Percentiles rank a stretch among this genome's conserved stretches.
Evolutionary conservation across 2,888 invertebrate species (phyloP).

Genomic region (Uropetala carovei): DNA sequence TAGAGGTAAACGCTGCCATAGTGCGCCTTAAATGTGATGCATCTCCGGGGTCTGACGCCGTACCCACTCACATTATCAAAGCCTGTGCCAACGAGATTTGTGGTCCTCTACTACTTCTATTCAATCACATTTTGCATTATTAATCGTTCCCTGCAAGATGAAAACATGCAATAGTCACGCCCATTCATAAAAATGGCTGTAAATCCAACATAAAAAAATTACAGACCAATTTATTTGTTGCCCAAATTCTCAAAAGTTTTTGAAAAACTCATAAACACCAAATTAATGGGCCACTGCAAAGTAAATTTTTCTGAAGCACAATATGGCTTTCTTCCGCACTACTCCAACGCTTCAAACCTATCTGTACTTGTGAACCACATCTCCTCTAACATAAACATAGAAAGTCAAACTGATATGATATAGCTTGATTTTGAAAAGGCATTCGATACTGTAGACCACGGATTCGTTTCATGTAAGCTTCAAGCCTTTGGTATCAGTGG

Average conservation of each 20-base stretch:
- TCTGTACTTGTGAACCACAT: neutral
- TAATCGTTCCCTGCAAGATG: constrained; percentile 15
- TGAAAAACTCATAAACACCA: neutral
- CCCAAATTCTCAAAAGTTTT: neutral
- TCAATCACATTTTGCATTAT: neutral
- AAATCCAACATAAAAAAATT: neutral
- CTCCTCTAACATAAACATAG: neutral
- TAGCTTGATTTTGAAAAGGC: no score
- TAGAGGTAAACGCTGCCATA: no score
- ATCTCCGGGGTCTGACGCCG: neutral
- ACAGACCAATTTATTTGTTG: neutral
- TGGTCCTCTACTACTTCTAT: neutral
- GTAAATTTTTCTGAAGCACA: neutral
- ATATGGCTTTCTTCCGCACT: neutral
- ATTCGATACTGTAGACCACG: no score
- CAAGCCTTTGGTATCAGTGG: neutral
- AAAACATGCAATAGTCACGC: neutral
- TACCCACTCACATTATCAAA: neutral
- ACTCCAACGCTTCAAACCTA: neutral
- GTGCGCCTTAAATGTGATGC: no score
- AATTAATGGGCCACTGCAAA: neutral
- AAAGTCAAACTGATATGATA: no score
- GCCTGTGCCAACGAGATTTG: neutral
- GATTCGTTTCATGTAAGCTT: neutral
- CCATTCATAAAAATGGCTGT: neutral